These are phyloP conservation scores for Eucera pruinosa DNA, from an alignment of 2,888 invertebrate species.

Conservation along the genomic window DNA sequence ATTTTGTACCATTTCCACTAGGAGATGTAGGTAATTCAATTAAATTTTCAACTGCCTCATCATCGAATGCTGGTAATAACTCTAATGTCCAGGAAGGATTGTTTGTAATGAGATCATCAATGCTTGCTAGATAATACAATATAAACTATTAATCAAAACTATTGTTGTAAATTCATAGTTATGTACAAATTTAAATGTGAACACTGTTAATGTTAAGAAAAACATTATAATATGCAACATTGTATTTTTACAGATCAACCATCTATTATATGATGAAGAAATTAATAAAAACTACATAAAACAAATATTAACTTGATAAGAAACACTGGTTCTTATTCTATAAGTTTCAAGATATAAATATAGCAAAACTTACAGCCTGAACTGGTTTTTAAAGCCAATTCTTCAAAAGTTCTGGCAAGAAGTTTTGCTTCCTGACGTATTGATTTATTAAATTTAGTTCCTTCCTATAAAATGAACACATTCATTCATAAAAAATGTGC, in stretches of 20 bases:
- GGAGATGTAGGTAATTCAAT: slow-evolving; percentile 78
- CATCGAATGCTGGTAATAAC: slow-evolving; percentile 76
- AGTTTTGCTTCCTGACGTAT: slow-evolving; percentile 75
- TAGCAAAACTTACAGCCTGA: slow-evolving; percentile 72
- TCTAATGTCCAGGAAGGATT: slow-evolving; percentile 74
- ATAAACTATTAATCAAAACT: neutral
- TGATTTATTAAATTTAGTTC: slow-evolving; percentile 59
- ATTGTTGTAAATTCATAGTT: neutral
- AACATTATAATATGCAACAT: neutral
- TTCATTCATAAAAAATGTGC: slow-evolving; percentile 5
- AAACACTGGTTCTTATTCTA: neutral
- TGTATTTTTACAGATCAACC: too few species aligned
- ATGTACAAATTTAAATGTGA: slow-evolving; percentile 1
- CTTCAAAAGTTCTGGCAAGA: slow-evolving; percentile 77
- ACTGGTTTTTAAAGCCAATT: slow-evolving; percentile 70
- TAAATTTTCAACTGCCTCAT: slow-evolving; percentile 75
- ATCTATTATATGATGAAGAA: too few species aligned
- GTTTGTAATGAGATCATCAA: slow-evolving; percentile 74
- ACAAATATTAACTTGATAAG: neutral
- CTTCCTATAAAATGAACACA: slow-evolving; percentile 37
- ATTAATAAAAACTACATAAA: neutral
- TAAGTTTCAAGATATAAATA: neutral
- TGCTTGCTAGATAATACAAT: slow-evolving; percentile 50
- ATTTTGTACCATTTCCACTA: slow-evolving; percentile 13
- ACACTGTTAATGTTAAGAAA: neutral